These are phyloP conservation scores for Fregata magnificens DNA, from an alignment of 2,113 vertebrate genomes.

Conservation along the genomic window DNA sequence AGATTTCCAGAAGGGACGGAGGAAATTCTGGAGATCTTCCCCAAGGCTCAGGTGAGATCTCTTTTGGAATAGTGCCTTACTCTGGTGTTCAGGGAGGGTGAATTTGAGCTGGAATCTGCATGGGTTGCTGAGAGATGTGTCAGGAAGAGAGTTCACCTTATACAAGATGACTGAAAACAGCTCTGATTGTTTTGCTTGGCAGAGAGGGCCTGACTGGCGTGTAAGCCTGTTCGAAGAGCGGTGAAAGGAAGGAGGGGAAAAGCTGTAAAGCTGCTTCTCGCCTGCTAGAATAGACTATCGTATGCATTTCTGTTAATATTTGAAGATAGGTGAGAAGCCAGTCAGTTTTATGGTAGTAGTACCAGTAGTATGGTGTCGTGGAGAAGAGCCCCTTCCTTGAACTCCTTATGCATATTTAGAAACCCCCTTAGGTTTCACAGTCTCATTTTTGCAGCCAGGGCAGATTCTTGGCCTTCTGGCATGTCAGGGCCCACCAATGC, in stretches of 20 bases:
- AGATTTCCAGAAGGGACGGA: background rate
- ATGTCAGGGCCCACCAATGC: rapidly evolving
- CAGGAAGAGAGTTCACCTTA: background rate
- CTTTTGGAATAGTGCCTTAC: rapidly evolving
- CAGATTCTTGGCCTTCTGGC: background rate
- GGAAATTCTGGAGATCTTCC: background rate
- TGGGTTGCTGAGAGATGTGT: background rate
- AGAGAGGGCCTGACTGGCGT: background rate
- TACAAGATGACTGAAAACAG: background rate
- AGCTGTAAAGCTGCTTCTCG: background rate
- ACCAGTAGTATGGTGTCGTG: rapidly evolving
- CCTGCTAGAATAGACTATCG: background rate
- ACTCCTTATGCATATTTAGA: background rate
- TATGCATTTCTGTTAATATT: background rate
- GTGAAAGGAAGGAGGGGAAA: background rate
- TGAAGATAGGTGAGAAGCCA: background rate
- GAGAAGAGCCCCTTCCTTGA: background rate
- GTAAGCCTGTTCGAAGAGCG: background rate
- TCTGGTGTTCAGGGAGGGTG: background rate
- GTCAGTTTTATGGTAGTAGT: background rate
- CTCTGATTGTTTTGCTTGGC: background rate
- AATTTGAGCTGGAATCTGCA: background rate
- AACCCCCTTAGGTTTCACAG: background rate
- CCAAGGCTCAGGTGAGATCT: background rate
- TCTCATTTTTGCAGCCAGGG: background rate